phyloP scores from a whole-genome alignment of 2,888 invertebrate genomes.

The Drosophila anceps region DNA sequence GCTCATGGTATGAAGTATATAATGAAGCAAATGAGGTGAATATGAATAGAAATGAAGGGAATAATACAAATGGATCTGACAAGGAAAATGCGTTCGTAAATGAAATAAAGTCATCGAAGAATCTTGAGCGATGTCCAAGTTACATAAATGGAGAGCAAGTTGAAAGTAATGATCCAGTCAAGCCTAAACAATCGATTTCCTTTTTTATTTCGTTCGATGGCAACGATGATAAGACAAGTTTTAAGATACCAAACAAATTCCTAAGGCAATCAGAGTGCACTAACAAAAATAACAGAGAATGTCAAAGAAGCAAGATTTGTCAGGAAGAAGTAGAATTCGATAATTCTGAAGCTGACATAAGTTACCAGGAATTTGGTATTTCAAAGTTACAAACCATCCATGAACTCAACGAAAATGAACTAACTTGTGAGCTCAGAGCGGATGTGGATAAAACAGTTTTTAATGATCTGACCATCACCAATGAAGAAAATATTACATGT shows the following conservation, averaged over 20 bases:
- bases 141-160: slow-evolving; percentile 62
- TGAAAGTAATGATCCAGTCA: slow-evolving; percentile 20
- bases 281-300: background rate
- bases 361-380: slow-evolving; percentile 35
- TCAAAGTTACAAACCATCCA: slow-evolving; percentile 65
- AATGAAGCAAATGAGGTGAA: background rate
- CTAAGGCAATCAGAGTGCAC: slow-evolving; percentile 2
- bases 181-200: slow-evolving; percentile 57
- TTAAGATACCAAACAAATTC: slow-evolving; percentile 50
- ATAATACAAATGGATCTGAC: background rate
- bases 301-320: background rate
- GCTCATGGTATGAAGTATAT: slow-evolving; percentile 63
- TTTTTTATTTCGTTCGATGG: slow-evolving; percentile 71
- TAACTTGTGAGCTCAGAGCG: slow-evolving; percentile 30
- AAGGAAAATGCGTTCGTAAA: background rate
- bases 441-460: slow-evolving; percentile 1
- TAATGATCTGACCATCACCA: background rate
- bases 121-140: slow-evolving; percentile 34
- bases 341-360: slow-evolving; percentile 29
- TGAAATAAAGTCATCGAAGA: background rate
- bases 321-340: slow-evolving; percentile 16
- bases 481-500: background rate
- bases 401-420: slow-evolving; percentile 63
- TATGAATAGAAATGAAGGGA: slow-evolving; percentile 9
- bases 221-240: slow-evolving; percentile 42